Conservation (phyloP, 2,113 vertebrate genomes). For the Anguilla rostrata region DNA sequence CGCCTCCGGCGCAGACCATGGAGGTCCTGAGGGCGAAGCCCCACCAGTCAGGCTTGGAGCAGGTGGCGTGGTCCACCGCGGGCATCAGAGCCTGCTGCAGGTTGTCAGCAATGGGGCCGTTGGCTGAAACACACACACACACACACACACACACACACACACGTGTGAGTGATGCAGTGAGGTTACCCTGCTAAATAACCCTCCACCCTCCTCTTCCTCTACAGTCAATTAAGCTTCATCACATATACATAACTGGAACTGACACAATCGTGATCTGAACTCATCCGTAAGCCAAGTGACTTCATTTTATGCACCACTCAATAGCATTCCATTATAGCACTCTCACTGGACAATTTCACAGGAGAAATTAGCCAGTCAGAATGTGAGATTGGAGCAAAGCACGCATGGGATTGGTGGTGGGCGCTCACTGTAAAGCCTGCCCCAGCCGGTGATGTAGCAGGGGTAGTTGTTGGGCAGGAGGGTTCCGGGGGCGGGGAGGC, state of each 20-base stretch:
- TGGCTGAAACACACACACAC: constrained; percentile 60
- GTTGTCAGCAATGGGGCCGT: constrained; percentile 73
- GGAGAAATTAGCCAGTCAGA: no score
- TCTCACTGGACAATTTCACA: no score
- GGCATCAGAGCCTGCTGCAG: constrained; percentile 80
- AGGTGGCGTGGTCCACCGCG: constrained; percentile 72
- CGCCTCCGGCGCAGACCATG: constrained; percentile 76
- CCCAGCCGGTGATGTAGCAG: constrained; percentile 77
- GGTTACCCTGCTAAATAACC: no score
- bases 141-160: constrained; percentile 38
- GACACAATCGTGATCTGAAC: no score
- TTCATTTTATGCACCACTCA: no score
- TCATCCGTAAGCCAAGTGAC: no score
- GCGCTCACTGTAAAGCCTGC: constrained; percentile 71
- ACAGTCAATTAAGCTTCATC: no score
- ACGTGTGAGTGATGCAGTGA: background rate
- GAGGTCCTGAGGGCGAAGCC: constrained; percentile 59
- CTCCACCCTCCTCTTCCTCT: no score
- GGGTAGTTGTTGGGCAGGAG: constrained; percentile 67
- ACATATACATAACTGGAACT: no score
- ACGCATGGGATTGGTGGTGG: background rate
- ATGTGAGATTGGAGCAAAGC: background rate
- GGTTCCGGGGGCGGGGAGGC: constrained; percentile 62
- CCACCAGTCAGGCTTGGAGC: constrained; percentile 75
- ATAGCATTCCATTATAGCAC: no score